A percentile compares a stretch with the other conserved stretches of the same genome.
phyloP scores from a whole-genome alignment of 2,888 invertebrate species.

The Hermaeophaga mercurialis region DNA sequence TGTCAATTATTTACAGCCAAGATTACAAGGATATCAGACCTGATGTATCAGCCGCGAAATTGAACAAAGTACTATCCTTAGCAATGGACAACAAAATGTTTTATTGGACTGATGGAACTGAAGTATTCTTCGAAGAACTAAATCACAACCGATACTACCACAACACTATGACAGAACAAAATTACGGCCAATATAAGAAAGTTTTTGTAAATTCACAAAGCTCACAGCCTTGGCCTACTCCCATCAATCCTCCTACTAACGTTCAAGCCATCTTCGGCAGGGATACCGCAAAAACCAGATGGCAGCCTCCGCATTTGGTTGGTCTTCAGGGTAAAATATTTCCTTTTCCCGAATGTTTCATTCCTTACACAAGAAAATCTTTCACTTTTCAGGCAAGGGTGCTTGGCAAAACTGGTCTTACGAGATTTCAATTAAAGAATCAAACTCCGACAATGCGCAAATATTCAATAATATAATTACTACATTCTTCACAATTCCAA shows the following conservation, averaged over 20 bases:
- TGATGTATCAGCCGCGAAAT: conserved; percentile 77
- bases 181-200: conserved; percentile 51
- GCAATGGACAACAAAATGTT: conserved; percentile 78
- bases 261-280: conserved; percentile 83
- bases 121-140: conserved; percentile 80
- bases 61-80: conserved; percentile 75
- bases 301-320: conserved; percentile 79
- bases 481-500: conserved; percentile 68
- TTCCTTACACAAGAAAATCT: no score
- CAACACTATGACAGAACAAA: conserved; percentile 69
- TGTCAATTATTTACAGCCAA: conserved; percentile 61
- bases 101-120: conserved; percentile 84
- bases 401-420: conserved; percentile 80
- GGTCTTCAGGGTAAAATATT: conserved; percentile 68
- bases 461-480: conserved; percentile 62
- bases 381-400: conserved; percentile 59
- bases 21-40: conserved; percentile 73
- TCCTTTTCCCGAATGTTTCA: background rate
- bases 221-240: conserved; percentile 79
- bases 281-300: conserved; percentile 76
- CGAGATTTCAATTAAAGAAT: conserved; percentile 71
- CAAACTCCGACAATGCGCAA: conserved; percentile 55
- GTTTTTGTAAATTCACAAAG: conserved; percentile 66
- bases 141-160: conserved; percentile 76
- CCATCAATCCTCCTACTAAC: conserved; percentile 76